These are phyloP conservation scores for Ceratina calcarata DNA, from an alignment of 1,140 invertebrate genomes.

Conservation along the genomic window DNA sequence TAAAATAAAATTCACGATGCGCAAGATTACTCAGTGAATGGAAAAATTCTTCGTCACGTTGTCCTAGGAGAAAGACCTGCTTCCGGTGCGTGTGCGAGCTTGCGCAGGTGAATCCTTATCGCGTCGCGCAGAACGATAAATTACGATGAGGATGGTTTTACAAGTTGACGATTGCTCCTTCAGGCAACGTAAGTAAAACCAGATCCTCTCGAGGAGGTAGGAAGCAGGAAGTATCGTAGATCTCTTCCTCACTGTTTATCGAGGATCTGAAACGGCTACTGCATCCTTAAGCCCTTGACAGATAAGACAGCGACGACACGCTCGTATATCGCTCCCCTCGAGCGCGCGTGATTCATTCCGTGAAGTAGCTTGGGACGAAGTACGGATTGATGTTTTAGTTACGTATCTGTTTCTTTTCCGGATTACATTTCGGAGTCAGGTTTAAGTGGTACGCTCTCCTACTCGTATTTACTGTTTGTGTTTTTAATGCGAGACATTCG, in stretches of 20 bases:
- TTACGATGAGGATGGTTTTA: slow-evolving; percentile 23
- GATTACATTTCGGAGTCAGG: no score
- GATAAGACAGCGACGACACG: slow-evolving; percentile 39
- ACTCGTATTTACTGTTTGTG: no score
- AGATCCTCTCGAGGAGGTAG: slow-evolving; percentile 12
- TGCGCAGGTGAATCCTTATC: slow-evolving; percentile 38
- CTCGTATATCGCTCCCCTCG: neutral
- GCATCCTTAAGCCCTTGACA: neutral
- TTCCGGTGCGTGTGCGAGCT: neutral
- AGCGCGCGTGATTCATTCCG: neutral
- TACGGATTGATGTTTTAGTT: neutral
- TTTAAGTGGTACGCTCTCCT: no score
- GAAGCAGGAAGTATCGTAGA: slow-evolving; percentile 7
- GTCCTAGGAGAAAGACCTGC: neutral
- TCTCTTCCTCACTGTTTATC: neutral
- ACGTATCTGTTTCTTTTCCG: neutral
- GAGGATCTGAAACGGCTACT: slow-evolving; percentile 45
- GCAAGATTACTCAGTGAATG: neutral
- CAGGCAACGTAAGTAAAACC: slow-evolving; percentile 12
- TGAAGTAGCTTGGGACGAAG: neutral
- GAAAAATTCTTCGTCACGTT: neutral
- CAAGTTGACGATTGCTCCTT: neutral
- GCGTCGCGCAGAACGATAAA: slow-evolving; percentile 7
- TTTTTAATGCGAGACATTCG: neutral
- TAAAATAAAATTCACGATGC: no score